Evolutionary conservation across 2,113 vertebrate species (phyloP), one percentile per base, ranked within the genome.

Genomic region (Neopipo cinnamomea): DNA sequence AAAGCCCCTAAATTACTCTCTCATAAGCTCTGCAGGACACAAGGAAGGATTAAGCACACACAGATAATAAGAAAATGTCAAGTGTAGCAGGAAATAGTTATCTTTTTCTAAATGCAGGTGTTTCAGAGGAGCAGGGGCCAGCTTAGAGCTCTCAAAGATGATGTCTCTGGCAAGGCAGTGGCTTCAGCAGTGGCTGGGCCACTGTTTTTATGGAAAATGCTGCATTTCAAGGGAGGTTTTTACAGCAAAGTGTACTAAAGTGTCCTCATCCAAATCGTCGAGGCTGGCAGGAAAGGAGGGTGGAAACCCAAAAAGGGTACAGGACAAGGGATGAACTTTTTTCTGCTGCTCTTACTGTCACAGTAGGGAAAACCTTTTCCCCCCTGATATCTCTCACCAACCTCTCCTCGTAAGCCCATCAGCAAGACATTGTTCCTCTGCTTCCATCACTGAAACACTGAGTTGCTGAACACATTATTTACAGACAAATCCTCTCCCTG

Each of bases 1-100:
- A 46, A 61, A 88, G 25, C 37, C 70, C 85, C 55, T 89, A 73
- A 91, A 94, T 79, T 76, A n/a, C 62, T 92, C 92, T 85, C 76
- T 37, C 53, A 53, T 50, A 66, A 91, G 71, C 77, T 91, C 91
- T 71, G 91, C 68, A 55, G 30, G 91, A 81, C 39, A 78, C 4
- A 1, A 44, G 55, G 73, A n/a, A 53, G 62, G 66, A 89, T 52
- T 87, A 66, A 89, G 79, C 28, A 31, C 1, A 1, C 28, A 42
- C 0, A 65, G 70, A 79, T 91, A 82, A 61, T 37, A 92, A 89
- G 50, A 82, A 87, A 87, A 91, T 75, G 46, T 42, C 85, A 86
- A 88, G 53, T 72, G 44, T 49, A 70, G 62, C 11, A 1, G 58
- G 62, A 61, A 87, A 61, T 22, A 1, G 31, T 65, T 46, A 0